Base-by-base conservation (phyloP, 2,888 invertebrate species). In the Idaea aversata region DNA sequence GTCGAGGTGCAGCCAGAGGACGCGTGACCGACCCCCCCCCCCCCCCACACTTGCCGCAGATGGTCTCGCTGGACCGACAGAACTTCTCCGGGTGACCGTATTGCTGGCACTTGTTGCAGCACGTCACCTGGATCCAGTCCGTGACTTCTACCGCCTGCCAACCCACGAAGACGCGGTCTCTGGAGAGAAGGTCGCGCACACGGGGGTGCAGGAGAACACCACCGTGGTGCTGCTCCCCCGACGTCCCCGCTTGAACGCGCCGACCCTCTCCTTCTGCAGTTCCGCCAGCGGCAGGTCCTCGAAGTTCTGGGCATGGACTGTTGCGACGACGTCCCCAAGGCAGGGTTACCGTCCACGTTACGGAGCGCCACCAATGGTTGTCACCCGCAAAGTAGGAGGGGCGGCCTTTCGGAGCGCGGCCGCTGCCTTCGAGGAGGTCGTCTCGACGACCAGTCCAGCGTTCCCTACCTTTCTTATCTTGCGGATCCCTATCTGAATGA, bases 401-500 rank as follows among this genome's bases (percentile, higher is more conserved):
- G 62, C 65, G 0, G 72, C 69, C 0, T 36, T 61, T 1, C 62
- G 66, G 0, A 76, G 59, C 3, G 57, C 3, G 57, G 67, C 0
- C 35, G 73, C 72, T 0, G 60, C 63, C 3, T 63, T 69, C 0
- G n/a, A 13, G 0, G 63, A 64, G 0, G 69, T 58, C 0, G 73
- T 71, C 15, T 69, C n/a, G 0, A 77, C 3, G 1, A 71, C 62
- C 0, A 73, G 67, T 0, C 74, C 75, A 0, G 66, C 65, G 25
- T 57, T 73, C 1, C 72, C 72, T 0, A 76, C 65, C 34, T 62
- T 70, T 0, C 71, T 25, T 0, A 70, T 63, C 0, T 57, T 5
- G 7, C 59, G 0, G 0, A 77, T 61, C 6, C 70, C 61, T 0
- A 77, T 63, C 4, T 67, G 64, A 0, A 61, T 0, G 0, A 38